phyloP scores from a whole-genome alignment of 2,113 vertebrate species.

The Azemiops feae region DNA sequence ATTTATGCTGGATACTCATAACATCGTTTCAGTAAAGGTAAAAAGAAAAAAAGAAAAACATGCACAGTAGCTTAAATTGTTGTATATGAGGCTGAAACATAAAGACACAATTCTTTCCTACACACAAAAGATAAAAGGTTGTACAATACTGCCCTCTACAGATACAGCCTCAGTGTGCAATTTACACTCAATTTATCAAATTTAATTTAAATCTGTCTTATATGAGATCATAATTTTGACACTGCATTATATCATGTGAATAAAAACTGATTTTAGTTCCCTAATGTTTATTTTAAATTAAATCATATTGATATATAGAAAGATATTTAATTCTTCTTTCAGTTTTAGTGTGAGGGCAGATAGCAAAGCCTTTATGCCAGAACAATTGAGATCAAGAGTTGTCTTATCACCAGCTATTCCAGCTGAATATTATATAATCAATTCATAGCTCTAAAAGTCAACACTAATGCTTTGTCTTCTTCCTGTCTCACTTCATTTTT shows the following conservation, averaged over 20 bases:
- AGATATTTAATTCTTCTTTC: neutral
- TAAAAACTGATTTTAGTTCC: neutral
- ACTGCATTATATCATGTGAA: neutral
- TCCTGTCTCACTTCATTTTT: neutral
- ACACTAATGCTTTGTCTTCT: neutral
- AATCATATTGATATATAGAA: neutral
- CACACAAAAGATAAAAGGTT: constrained; percentile 25
- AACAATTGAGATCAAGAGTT: neutral
- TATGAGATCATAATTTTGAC: neutral
- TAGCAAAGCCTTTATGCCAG: neutral
- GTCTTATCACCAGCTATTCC: neutral
- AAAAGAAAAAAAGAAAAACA: neutral
- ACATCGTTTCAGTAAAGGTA: neutral
- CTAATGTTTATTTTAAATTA: neutral
- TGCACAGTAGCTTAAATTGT: neutral
- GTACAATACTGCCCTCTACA: constrained; percentile 73
- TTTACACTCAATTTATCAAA: neutral
- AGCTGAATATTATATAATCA: neutral
- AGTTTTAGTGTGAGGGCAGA: neutral
- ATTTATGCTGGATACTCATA: constrained; percentile 25
- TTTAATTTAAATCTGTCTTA: neutral
- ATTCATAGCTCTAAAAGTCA: neutral
- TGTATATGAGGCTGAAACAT: neutral
- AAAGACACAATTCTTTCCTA: neutral
- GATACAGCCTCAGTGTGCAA: constrained; percentile 26